phyloP scores from a whole-genome alignment of 2,113 vertebrate species.

The Rallus limicola region DNA sequence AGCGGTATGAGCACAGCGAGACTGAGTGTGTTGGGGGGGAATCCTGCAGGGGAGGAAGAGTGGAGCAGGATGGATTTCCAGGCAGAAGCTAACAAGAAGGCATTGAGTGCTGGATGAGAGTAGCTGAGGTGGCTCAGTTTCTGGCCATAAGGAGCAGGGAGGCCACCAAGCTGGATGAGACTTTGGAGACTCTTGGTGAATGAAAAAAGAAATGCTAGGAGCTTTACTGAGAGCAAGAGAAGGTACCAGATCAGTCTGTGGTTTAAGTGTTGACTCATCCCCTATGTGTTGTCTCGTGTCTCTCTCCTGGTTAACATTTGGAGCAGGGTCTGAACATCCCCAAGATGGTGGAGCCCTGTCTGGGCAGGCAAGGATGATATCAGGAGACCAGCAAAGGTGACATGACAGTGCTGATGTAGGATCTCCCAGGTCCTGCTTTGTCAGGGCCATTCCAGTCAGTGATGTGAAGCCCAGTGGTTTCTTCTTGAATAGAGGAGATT shows the following conservation, averaged over 20 bases:
- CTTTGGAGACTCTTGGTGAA: background rate
- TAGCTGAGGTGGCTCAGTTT: background rate
- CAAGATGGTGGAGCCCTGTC: fast-evolving
- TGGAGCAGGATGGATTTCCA: background rate
- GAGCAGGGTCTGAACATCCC: background rate
- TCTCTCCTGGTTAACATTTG: fast-evolving
- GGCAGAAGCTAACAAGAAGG: background rate
- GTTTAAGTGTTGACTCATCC: background rate
- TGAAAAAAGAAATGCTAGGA: background rate
- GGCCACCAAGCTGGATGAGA: background rate
- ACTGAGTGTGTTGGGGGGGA: fast-evolving
- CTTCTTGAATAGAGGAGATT: background rate
- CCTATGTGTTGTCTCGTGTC: fast-evolving
- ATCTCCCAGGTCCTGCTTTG: background rate
- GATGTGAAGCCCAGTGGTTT: fast-evolving
- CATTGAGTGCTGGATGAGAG: fast-evolving
- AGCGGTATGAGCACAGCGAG: background rate
- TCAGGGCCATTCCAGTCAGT: background rate
- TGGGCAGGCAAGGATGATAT: background rate
- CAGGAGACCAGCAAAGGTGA: background rate
- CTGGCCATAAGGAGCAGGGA: background rate
- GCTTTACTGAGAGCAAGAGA: background rate
- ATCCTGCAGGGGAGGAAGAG: background rate
- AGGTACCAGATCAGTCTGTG: background rate
- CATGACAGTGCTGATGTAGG: fast-evolving